Evolutionary conservation across 2,888 invertebrate genomes (phyloP).

Genomic region (Plutella xylostella): DNA sequence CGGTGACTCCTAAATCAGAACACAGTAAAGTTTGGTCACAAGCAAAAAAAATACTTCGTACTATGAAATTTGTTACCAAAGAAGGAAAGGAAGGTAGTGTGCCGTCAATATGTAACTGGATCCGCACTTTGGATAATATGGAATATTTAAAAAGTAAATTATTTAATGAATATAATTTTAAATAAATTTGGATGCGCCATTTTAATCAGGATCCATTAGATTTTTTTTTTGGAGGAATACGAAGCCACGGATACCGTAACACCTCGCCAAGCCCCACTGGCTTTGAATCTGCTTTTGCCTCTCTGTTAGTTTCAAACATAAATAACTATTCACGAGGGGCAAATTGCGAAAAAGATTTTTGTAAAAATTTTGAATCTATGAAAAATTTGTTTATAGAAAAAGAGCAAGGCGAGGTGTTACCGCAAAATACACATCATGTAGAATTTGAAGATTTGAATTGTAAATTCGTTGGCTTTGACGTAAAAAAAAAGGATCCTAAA

Average conservation of each 20-base stretch:
- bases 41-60: background rate
- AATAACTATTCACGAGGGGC: background rate
- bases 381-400: background rate
- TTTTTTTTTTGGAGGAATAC: background rate
- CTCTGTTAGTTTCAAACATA: background rate
- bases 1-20: background rate
- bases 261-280: background rate
- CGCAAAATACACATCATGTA: background rate
- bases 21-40: background rate
- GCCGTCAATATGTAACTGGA: background rate
- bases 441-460: background rate
- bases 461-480: background rate
- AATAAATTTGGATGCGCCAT: conserved; percentile 1
- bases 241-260: background rate
- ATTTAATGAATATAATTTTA: background rate
- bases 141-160: background rate
- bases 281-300: background rate
- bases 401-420: background rate
- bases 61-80: background rate
- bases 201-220: conserved; percentile 3
- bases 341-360: background rate
- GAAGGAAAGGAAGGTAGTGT: background rate
- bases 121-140: background rate
- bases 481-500: background rate
- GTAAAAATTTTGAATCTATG: background rate